Percentiles rank a stretch among this genome's conserved stretches.
phyloP scores from a whole-genome alignment of 2,888 invertebrate genomes.

The Fissipunctia ypsillon region DNA sequence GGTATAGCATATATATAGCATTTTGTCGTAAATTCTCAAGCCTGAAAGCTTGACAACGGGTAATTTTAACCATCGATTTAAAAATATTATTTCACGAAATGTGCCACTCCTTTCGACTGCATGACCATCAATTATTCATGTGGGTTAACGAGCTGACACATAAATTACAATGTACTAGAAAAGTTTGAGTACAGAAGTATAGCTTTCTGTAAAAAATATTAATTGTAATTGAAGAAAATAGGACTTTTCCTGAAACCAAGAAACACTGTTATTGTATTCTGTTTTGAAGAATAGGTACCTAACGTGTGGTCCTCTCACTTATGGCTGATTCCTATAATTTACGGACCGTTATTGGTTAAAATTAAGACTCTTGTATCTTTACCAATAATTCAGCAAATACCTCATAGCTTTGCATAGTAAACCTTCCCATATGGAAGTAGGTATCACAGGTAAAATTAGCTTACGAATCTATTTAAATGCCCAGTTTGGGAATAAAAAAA shows the following conservation, averaged over 20 bases:
- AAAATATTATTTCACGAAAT: constrained; percentile 8
- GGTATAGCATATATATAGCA: no score
- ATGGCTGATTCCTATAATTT: no score
- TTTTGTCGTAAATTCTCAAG: not conserved
- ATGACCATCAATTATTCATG: not conserved
- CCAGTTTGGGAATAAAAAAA: no score
- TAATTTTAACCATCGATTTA: not conserved
- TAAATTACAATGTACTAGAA: constrained; percentile 7
- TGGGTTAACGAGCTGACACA: not conserved
- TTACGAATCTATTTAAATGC: no score
- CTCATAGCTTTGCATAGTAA: no score
- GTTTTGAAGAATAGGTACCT: no score
- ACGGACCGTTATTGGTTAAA: no score
- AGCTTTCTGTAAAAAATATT: not conserved
- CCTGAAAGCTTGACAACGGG: not conserved
- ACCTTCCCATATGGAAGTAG: no score
- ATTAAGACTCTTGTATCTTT: no score
- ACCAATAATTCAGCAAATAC: no score
- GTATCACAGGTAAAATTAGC: no score
- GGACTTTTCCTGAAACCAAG: not conserved
- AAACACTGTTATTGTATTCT: not conserved
- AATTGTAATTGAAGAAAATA: not conserved
- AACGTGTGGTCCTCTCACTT: no score
- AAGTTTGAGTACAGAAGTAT: not conserved
- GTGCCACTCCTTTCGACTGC: not conserved